Base-by-base conservation (phyloP, 2,797 vertebrate species). In the Myioborus miniatus region DNA sequence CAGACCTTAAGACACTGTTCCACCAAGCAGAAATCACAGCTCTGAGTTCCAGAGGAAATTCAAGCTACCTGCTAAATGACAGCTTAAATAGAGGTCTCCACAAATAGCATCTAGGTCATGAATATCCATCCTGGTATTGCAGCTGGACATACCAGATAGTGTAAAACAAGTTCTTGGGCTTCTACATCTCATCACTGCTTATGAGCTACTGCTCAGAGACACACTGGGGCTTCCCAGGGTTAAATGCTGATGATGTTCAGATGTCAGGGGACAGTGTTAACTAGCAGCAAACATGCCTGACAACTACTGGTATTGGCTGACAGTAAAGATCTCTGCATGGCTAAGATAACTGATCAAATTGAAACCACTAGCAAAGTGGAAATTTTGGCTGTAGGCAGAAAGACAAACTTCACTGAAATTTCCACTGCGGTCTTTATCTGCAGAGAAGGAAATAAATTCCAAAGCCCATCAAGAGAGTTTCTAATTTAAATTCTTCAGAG, bases 241-340 rank as follows among this genome's bases (percentile, higher is more conserved):
- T 83, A 90, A 90, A 83, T 15, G 34, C 34, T 53, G 81, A 83
- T 62, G 59, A 76, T 83, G 80, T 81, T 87, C 84, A 94, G 71
- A 80, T 59, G 52, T 71, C 30, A 81, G 37, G 55, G 69, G 86
- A 56, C 60, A 43, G 50, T 5, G 59, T 32, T 58, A 65, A 65
- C 62, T 41, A 74, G 59, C 46, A 87, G 78, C 5, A 13, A 83
- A 83, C 21, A 20, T 4, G 58, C 44, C 37, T 44, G 71, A 91
- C 60, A 53, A 52, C 58, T 64, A 65, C 59, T 53, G 44, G 60
- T 78, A 83, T 4, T 52, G 75, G 59, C 59, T 77, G 76, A 53
- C 62, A 53, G 34, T 7, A 89, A 67, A 75, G 43, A 71, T 80
- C 63, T 76, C 50, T 70, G 58, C 43, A 47, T 8, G 32, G 64